Evolutionary conservation across 2,113 vertebrate genomes (phyloP).

Genomic region (Azemiops feae): DNA sequence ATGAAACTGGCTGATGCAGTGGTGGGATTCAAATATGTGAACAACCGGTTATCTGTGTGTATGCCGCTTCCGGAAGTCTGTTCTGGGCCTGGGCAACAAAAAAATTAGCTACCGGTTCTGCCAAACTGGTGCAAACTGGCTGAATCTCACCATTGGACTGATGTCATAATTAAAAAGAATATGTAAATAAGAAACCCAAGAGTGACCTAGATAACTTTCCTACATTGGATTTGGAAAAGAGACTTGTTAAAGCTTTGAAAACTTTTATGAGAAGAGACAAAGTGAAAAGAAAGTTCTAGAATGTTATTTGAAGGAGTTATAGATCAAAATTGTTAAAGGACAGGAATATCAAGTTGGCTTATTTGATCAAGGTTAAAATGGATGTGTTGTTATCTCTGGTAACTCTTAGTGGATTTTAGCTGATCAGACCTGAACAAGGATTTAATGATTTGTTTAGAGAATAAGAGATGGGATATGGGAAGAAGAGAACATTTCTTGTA

Average conservation of each 20-base stretch:
- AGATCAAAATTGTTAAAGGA: neutral
- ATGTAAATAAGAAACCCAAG: neutral
- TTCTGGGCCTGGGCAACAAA: too few species aligned
- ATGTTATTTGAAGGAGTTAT: neutral
- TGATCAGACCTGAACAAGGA: neutral
- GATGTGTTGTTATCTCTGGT: neutral
- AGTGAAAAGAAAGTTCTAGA: neutral
- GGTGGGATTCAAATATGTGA: too few species aligned
- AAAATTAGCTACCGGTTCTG: too few species aligned
- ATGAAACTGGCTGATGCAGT: neutral
- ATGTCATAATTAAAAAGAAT: neutral
- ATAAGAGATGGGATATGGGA: neutral
- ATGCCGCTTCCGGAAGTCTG: too few species aligned
- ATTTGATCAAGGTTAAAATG: neutral
- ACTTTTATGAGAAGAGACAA: neutral
- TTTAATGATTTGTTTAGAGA: neutral
- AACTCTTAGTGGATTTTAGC: neutral
- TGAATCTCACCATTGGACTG: too few species aligned
- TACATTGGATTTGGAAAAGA: neutral
- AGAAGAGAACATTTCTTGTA: neutral
- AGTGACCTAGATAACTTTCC: neutral
- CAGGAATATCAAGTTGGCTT: neutral
- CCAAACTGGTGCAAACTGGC: too few species aligned
- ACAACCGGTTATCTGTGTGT: too few species aligned
- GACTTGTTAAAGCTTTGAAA: neutral